Evolutionary conservation across 1,140 invertebrate genomes (phyloP).

Genomic region (Drosophila insularis): DNA sequence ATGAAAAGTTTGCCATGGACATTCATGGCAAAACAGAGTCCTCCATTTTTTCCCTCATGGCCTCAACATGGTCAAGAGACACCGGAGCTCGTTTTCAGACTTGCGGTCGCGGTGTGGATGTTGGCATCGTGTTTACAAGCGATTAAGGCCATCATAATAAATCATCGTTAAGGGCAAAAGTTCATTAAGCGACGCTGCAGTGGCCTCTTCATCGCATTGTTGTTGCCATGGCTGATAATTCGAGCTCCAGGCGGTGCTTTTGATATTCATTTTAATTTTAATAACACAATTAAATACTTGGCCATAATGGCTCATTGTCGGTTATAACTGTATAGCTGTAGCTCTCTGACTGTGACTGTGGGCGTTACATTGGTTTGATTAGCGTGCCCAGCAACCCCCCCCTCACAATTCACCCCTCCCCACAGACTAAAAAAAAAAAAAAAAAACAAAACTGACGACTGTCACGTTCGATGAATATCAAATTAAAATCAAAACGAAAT

Average conservation of each 20-base stretch:
- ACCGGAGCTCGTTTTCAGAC: no score
- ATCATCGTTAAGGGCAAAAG: slow-evolving; percentile 67
- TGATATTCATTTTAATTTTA: slow-evolving; percentile 50
- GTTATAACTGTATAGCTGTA: neutral
- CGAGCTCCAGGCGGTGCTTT: slow-evolving; percentile 45
- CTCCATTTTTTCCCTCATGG: no score
- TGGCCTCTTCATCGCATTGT: slow-evolving; percentile 8
- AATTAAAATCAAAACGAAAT: slow-evolving; percentile 56
- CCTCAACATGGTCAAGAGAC: slow-evolving; percentile 1
- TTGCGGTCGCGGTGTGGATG: neutral
- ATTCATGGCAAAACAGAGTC: no score
- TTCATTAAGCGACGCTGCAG: slow-evolving; percentile 53
- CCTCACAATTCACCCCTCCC: no score
- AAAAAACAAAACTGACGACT: slow-evolving; percentile 25
- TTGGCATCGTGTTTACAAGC: slow-evolving; percentile 43
- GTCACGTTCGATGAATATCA: slow-evolving; percentile 67
- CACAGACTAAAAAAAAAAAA: no score
- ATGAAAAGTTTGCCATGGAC: slow-evolving; percentile 42
- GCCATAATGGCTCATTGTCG: slow-evolving; percentile 30
- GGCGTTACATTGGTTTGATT: slow-evolving; percentile 29
- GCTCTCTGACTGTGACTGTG: no score
- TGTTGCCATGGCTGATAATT: slow-evolving; percentile 42
- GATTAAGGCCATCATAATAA: slow-evolving; percentile 71
- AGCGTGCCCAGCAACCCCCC: neutral
- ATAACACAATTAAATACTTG: slow-evolving; percentile 67